Base-by-base conservation (phyloP, 1,140 invertebrate species). In the Neodiprion virginianus region DNA sequence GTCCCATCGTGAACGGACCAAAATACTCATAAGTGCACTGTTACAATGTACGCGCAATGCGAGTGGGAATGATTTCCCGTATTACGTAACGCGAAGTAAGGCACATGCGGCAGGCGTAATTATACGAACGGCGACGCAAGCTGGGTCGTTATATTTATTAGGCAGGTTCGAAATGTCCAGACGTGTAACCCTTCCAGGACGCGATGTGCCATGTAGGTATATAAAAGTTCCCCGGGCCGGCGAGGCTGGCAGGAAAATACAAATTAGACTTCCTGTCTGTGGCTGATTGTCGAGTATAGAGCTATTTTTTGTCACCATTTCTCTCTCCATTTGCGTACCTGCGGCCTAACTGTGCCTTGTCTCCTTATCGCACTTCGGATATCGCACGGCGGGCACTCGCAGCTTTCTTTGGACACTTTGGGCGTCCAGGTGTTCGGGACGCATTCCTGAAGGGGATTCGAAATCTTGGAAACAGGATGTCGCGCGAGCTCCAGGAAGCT, bases 221-320 rank as follows among this genome's bases (percentile, higher is more conserved):
- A 40, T 40, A 40, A 40, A 40, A 40, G 28, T 40, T 40, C 28
- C 28, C 5, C 28, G 28, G 28, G 28, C 1, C 28, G 28, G n/a
- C n/a, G 53, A 61, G 53, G 53, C 53, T 61, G 53, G 7, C 53
- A 61, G 53, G 53, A 61, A 61, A 61, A 61, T 61, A 61, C 53
- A 61, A 61, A 61, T 61, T 61, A 61, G 53, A 61, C 53, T 61
- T 61, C 53, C 53, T 61, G 53, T 61, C 53, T 61, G n/a, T 12
- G 53, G 53, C 53, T 61, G 53, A 61, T 61, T 61, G 53, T 17
- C 53, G n/a, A 12, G 53, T 61, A 61, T 61, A 61, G 11, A 61
- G 53, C 11, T 5, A 17, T 61, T 12, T 61, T 17, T 61, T 17
- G 11, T 12, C 53, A 61, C n/a, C 53, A 12, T 61, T 61, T 61